These are phyloP conservation scores for Hydrocynus forskahlii DNA, from an alignment of 2,797 vertebrate genomes.

Conservation along the genomic window DNA sequence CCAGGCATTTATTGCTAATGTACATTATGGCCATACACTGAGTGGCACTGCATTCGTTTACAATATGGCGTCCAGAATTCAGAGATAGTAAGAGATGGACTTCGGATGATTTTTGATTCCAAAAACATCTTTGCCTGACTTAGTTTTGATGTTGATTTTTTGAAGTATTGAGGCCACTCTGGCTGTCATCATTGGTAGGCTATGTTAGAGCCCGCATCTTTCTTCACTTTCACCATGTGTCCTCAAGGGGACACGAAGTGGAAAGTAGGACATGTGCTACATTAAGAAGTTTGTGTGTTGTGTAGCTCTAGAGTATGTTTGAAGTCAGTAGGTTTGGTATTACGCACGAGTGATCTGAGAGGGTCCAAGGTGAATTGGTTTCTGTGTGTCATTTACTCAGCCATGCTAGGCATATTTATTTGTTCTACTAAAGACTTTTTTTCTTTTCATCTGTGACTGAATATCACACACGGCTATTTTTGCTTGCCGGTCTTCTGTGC, in stretches of 20 bases:
- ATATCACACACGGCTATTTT: neutral
- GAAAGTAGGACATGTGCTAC: slow-evolving; percentile 44
- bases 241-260: slow-evolving; percentile 25
- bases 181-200: slow-evolving; percentile 4
- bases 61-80: neutral
- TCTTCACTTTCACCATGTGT: slow-evolving; percentile 23
- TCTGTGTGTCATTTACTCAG: neutral
- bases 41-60: neutral
- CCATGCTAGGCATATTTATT: neutral
- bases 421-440: neutral
- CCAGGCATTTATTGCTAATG: neutral
- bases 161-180: slow-evolving; percentile 31
- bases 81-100: neutral
- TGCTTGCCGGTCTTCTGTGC: neutral
- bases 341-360: neutral
- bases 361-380: slow-evolving; percentile 20
- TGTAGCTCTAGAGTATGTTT: slow-evolving; percentile 14
- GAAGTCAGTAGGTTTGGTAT: slow-evolving; percentile 25
- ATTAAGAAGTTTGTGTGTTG: slow-evolving; percentile 34
- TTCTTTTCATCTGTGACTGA: neutral
- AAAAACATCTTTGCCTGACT: neutral
- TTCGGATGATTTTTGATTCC: neutral
- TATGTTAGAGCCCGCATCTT: slow-evolving; percentile 11
- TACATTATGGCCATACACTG: neutral
- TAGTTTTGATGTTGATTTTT: slow-evolving; percentile 36